Conservation (phyloP, 2,888 invertebrate genomes). For the Philereme vetulata region DNA sequence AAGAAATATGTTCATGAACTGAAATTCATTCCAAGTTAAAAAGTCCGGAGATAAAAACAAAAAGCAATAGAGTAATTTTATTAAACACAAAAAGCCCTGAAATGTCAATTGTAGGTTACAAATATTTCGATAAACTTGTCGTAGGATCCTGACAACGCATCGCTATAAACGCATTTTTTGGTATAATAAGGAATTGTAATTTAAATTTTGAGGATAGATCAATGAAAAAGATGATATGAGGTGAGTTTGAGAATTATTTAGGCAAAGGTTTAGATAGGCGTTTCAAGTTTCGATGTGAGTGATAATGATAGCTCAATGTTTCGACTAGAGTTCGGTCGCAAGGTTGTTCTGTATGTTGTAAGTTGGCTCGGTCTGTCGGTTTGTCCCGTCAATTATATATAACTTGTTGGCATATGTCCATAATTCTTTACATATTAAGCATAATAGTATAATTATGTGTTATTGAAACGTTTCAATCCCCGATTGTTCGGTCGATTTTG, state of each 20-base stretch:
- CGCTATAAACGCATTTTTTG: conserved; percentile 18
- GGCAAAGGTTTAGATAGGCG: conserved; percentile 28
- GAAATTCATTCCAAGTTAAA: conserved; percentile 6
- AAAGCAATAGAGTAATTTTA: no score
- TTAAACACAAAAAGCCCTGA: no score
- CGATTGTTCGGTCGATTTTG: conserved; percentile 49
- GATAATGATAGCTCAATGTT: conserved; percentile 56
- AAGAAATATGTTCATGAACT: conserved; percentile 2
- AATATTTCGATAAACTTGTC: conserved; percentile 5
- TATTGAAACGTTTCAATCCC: conserved; percentile 61
- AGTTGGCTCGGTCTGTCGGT: conserved; percentile 52
- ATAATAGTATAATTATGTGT: conserved; percentile 48
- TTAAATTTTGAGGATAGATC: conserved; percentile 3
- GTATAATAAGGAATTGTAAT: conserved; percentile 24
- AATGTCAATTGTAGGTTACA: conserved; percentile 33
- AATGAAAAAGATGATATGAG: conserved; percentile 7
- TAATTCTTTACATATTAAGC: conserved; percentile 56
- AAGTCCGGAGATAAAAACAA: neutral
- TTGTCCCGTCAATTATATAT: conserved; percentile 76
- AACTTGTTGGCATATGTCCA: conserved; percentile 68
- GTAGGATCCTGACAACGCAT: neutral
- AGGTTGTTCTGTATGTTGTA: conserved; percentile 52
- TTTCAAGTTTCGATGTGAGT: conserved; percentile 26
- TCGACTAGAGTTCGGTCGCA: conserved; percentile 50
- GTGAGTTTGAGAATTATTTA: conserved; percentile 10